Conservation (phyloP, 2,113 vertebrate species). For the Seriola quinqueradiata region DNA sequence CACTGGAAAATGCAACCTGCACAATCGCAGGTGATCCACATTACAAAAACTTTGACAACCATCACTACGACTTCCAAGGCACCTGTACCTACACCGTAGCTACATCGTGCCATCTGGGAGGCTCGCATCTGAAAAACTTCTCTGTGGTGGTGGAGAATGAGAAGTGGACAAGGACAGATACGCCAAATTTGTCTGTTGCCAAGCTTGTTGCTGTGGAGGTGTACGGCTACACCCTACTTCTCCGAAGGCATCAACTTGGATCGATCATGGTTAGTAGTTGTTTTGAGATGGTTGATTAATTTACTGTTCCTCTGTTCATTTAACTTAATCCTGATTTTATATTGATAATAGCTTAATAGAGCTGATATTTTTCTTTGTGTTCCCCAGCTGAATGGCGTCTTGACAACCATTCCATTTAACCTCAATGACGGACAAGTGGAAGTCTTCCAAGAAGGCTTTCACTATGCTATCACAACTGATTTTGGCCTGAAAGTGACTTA, state of each 20-base stretch:
- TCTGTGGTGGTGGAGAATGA: conserved; percentile 71
- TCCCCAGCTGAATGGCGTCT: conserved; percentile 19
- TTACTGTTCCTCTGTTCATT: neutral
- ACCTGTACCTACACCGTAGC: conserved; percentile 74
- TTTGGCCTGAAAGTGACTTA: conserved; percentile 71
- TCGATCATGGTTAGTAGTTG: conserved; percentile 27
- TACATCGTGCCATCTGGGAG: conserved; percentile 28
- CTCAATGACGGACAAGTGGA: conserved; percentile 44
- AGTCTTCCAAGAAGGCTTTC: conserved; percentile 36
- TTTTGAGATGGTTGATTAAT: neutral
- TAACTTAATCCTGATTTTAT: neutral
- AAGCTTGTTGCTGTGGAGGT: conserved; percentile 62
- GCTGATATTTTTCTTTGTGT: neutral
- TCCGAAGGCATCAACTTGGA: conserved; percentile 44
- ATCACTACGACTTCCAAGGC: conserved; percentile 63
- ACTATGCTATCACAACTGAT: conserved; percentile 52
- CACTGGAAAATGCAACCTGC: conserved; percentile 37
- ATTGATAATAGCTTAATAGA: neutral
- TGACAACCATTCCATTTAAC: conserved; percentile 33
- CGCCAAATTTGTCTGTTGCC: conserved; percentile 5
- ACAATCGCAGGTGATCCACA: conserved; percentile 65
- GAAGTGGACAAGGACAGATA: conserved; percentile 32
- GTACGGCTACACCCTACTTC: conserved; percentile 40
- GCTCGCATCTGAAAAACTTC: conserved; percentile 43
- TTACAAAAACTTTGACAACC: conserved; percentile 74